Evolutionary conservation across 2,888 invertebrate species (phyloP).

Genomic region (Oxyteleia sp.): DNA sequence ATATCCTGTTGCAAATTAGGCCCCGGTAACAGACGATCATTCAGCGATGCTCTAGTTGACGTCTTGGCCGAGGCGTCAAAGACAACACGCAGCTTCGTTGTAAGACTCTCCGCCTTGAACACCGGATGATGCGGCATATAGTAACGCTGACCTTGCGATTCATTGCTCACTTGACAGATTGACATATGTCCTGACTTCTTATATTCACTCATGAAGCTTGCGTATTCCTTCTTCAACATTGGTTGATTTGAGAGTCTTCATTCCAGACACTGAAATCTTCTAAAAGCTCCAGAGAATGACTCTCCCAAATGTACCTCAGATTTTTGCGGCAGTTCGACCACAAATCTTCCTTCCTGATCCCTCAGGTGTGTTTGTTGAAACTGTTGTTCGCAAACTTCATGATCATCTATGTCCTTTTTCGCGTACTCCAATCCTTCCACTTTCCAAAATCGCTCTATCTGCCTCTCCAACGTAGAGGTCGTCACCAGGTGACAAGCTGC

Average conservation of each 20-base stretch:
- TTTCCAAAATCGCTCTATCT: background rate
- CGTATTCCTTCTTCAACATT: conserved; percentile 1
- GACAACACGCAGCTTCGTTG: background rate
- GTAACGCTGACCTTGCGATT: background rate
- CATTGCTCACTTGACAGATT: background rate
- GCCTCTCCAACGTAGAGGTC: background rate
- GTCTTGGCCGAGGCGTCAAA: background rate
- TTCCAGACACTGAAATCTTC: background rate
- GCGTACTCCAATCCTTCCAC: background rate
- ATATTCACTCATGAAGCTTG: conserved; percentile 1
- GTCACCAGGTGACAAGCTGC: background rate
- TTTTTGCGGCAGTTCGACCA: conserved; percentile 7
- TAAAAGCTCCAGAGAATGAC: background rate
- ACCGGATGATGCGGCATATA: conserved; percentile 22
- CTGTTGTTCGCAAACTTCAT: background rate
- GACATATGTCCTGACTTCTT: background rate
- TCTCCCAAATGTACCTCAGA: conserved; percentile 3
- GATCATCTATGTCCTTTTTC: too few relatives aligned
- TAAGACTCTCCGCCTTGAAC: background rate
- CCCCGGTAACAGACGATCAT: background rate
- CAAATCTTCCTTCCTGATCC: conserved; percentile 3
- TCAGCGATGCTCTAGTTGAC: background rate
- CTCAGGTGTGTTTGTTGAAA: conserved; percentile 1
- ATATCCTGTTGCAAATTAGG: conserved; percentile 16
- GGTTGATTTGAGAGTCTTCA: background rate